Percentiles rank a stretch among this genome's conserved stretches.
These are phyloP conservation scores for Scylla paramamosain DNA, from an alignment of 1,140 invertebrate genomes.

Conservation along the genomic window DNA sequence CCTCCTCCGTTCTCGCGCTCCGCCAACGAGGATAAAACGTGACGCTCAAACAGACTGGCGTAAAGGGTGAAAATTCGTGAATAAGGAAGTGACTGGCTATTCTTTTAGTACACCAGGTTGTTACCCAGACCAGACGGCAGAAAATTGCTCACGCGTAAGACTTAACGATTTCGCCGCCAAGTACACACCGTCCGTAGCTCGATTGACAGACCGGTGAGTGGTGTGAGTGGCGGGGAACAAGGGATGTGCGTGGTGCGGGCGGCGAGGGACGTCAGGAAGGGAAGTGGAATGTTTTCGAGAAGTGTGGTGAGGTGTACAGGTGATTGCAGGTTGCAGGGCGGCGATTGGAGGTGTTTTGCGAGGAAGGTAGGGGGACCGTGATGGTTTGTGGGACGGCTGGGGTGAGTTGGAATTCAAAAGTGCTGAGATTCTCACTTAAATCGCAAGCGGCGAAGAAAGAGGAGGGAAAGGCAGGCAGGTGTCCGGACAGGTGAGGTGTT, in stretches of 20 bases:
- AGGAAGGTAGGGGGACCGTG: neutral
- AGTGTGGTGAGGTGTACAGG: neutral
- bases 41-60: neutral
- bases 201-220: neutral
- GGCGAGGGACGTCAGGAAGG: neutral
- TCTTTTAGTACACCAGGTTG: neutral
- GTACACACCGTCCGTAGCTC: neutral
- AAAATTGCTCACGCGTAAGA: slow-evolving; percentile 13
- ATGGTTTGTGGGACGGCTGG: neutral
- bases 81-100: neutral
- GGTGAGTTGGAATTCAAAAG: neutral
- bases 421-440: neutral
- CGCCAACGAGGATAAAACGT: neutral
- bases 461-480: neutral
- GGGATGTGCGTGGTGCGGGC: neutral
- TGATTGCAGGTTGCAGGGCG: neutral
- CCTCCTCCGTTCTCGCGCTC: neutral
- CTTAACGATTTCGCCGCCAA: neutral
- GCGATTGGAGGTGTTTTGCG: neutral
- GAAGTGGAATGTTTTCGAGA: neutral
- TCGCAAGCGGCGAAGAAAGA: neutral
- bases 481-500: neutral
- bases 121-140: neutral
- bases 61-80: neutral
- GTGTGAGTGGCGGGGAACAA: neutral